Percentiles rank a stretch among this genome's conserved stretches.
phyloP scores from a whole-genome alignment of 2,888 invertebrate genomes.

The Diarsia dahlii region DNA sequence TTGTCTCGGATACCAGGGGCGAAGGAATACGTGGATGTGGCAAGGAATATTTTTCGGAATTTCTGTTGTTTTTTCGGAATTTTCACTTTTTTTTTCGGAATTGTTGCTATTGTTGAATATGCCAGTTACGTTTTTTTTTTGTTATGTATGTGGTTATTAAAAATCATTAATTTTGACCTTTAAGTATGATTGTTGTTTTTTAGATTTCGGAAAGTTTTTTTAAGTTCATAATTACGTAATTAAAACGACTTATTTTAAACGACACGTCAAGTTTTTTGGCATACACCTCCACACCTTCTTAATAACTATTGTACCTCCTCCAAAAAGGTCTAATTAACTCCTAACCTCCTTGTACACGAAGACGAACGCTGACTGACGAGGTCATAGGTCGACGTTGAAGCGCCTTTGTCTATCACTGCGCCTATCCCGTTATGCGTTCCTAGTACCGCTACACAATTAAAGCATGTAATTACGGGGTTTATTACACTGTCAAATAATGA shows the following conservation, averaged over 20 bases:
- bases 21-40: conserved; percentile 43
- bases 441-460: conserved; percentile 79
- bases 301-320: conserved; percentile 52
- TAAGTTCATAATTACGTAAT: conserved; percentile 11
- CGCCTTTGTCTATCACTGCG: conserved; percentile 74
- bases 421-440: conserved; percentile 71
- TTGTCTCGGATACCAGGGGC: conserved; percentile 11
- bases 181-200: background rate
- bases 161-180: background rate
- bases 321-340: conserved; percentile 68
- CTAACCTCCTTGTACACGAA: conserved; percentile 71
- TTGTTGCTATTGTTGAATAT: background rate
- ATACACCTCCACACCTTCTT: conserved; percentile 27
- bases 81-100: background rate
- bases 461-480: conserved; percentile 75
- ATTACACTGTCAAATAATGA: conserved; percentile 64
- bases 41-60: background rate
- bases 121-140: background rate
- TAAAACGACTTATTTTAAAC: conserved; percentile 28
- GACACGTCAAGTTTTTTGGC: conserved; percentile 49
- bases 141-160: background rate
- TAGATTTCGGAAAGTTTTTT: background rate
- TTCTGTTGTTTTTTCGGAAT: background rate
- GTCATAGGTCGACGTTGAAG: conserved; percentile 73
- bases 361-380: conserved; percentile 74